These are phyloP conservation scores for Pomatorhinus ruficollis DNA, from an alignment of 2,113 vertebrate species.

Conservation along the genomic window DNA sequence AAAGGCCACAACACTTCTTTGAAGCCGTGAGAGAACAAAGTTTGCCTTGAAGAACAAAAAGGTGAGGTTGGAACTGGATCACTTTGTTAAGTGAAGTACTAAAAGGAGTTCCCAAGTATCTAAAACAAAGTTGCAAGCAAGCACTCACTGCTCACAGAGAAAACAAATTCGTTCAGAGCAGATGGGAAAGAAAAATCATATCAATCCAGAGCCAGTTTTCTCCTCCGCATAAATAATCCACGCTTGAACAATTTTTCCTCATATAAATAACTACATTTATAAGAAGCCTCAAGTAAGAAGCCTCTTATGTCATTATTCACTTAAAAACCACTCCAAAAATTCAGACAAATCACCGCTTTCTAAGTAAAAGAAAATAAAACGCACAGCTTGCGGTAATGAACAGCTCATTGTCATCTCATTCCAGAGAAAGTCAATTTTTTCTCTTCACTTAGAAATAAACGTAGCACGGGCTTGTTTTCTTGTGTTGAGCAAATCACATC, in stretches of 20 bases:
- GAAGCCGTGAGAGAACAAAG: not conserved
- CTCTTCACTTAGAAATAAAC: not conserved
- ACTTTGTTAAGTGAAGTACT: not conserved
- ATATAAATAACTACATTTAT: slow-evolving; percentile 52
- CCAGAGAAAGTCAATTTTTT: not conserved
- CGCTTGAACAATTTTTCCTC: slow-evolving; percentile 2
- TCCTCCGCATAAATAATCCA: slow-evolving; percentile 41
- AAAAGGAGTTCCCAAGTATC: not conserved
- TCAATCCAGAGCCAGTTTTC: slow-evolving; percentile 3
- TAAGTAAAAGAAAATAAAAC: slow-evolving; percentile 46
- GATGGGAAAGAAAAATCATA: slow-evolving; percentile 32
- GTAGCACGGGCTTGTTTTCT: not conserved
- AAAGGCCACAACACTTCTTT: not conserved
- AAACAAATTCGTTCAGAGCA: slow-evolving; percentile 6
- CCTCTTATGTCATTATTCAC: slow-evolving; percentile 53
- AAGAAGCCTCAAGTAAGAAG: slow-evolving; percentile 42
- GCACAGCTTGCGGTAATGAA: slow-evolving; percentile 52
- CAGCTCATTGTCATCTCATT: slow-evolving; percentile 26
- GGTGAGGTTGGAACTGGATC: not conserved
- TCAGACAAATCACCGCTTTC: slow-evolving; percentile 51
- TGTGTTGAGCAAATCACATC: not conserved
- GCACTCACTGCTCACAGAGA: not conserved
- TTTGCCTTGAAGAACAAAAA: slow-evolving; percentile 28
- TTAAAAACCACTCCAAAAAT: slow-evolving; percentile 55
- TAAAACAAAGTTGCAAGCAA: slow-evolving; percentile 4